Base-by-base conservation (phyloP, 1,140 invertebrate genomes). In the Drosophila sp. region DNA sequence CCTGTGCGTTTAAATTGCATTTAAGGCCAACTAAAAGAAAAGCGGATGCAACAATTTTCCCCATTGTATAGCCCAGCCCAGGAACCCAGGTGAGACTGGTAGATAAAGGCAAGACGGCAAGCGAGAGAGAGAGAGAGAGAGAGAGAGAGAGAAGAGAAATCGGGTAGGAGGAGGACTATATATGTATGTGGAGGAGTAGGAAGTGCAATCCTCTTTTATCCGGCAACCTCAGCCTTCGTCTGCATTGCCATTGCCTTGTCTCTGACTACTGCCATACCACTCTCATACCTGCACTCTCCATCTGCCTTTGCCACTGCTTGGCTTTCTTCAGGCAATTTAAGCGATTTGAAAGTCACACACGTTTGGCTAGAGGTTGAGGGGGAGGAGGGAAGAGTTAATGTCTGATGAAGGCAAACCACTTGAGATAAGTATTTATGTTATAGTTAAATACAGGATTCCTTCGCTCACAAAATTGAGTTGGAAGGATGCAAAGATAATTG, bases 1-100 rank as follows among this genome's bases (percentile, higher is more conserved):
- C 30, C 56, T 66, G 66, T 75, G 60, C 61, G 64, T 57, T 71
- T 44, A 77, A 77, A 68, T 61, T 77, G 79, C 79, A 73, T 82
- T 82, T 82, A 82, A 77, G 68, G 79, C 64, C 44, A 76, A 79
- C 79, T 81, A 81, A 81, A 81, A 81, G 79, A 82, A 82, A 75
- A 83, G 76, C 80, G 80, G 75, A 79, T 83, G 80, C 80, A 83
- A 83, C 80, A 83, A 83, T 83, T 83, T 83, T 76, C 72, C 76
- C 72, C 75, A 68, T 66, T 77, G 73, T 77, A 68, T 68, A 71
- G 44, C 23, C 44, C 44, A 8, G 44, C 23, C 44, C 23, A 25
- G 44, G 23, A 25, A 50, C 44, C 44, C 44, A 50, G 44, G 44
- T 50, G 44, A 50, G 7, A 62, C 57, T 74, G 72, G 71, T 68